These are phyloP conservation scores for Drosophila putrida DNA, from an alignment of 2,888 invertebrate species.

Conservation along the genomic window DNA sequence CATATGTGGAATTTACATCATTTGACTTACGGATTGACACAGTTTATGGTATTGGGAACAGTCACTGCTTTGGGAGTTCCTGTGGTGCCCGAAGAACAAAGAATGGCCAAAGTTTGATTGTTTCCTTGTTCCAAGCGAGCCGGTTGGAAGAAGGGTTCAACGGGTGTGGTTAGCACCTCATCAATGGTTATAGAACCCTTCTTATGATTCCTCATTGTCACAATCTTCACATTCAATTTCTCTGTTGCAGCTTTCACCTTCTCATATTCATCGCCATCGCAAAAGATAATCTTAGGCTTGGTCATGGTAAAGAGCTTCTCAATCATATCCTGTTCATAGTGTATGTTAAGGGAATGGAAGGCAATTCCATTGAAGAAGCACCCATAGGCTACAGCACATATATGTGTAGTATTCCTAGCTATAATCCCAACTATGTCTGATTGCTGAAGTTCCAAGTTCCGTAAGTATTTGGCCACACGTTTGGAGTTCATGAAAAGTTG, in stretches of 20 bases:
- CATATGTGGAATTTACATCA: too few relatives aligned
- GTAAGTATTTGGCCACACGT: slow-evolving; percentile 49
- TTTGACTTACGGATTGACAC: too few relatives aligned
- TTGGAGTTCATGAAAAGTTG: slow-evolving; percentile 45
- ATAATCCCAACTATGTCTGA: slow-evolving; percentile 62
- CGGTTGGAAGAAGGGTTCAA: slow-evolving; percentile 28
- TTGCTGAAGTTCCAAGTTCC: slow-evolving; percentile 42
- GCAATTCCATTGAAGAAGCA: slow-evolving; percentile 55
- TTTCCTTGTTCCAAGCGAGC: slow-evolving; percentile 51
- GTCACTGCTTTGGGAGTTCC: slow-evolving; percentile 69
- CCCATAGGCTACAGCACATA: slow-evolving; percentile 54
- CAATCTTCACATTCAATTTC: slow-evolving; percentile 16
- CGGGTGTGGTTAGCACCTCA: slow-evolving; percentile 11
- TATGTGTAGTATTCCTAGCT: slow-evolving; percentile 57
- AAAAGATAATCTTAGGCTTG: slow-evolving; percentile 49
- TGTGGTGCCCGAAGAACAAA: slow-evolving; percentile 77
- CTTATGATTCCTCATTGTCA: slow-evolving; percentile 26
- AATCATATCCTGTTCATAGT: slow-evolving; percentile 31
- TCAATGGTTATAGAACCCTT: slow-evolving; percentile 4
- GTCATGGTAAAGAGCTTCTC: slow-evolving; percentile 39
- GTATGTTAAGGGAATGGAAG: slow-evolving; percentile 46
- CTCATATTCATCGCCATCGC: slow-evolving; percentile 33
- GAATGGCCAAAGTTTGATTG: slow-evolving; percentile 66
- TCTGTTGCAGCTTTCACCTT: slow-evolving; percentile 21
- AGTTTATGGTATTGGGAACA: not conserved